phyloP scores from a whole-genome alignment of 1,140 invertebrate species.

The Homarus americanus region DNA sequence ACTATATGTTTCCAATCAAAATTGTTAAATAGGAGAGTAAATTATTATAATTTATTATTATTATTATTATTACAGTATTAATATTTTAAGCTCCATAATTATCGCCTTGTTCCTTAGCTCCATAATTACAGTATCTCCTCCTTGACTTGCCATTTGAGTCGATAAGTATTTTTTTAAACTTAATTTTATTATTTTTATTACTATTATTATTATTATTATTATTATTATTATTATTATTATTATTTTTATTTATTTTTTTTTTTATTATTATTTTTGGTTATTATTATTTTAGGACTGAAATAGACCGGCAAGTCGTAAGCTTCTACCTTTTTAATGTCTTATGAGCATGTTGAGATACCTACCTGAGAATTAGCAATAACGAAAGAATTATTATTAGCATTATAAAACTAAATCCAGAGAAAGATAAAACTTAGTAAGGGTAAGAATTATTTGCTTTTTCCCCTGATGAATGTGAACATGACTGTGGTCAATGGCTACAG shows the following conservation, averaged over 20 bases:
- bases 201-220: too few species aligned
- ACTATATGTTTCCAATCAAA: too few species aligned
- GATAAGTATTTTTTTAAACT: too few species aligned
- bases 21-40: too few species aligned
- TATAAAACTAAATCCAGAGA: not conserved
- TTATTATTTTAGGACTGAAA: not conserved
- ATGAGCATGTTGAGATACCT: conserved; percentile 6
- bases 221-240: too few species aligned
- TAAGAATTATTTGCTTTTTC: not conserved
- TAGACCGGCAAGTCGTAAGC: not conserved
- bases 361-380: conserved; percentile 39
- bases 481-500: not conserved
- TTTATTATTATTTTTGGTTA: too few species aligned
- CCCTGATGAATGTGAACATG: not conserved
- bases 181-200: too few species aligned
- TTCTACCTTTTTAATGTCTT: not conserved
- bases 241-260: too few species aligned
- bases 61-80: too few species aligned
- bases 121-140: too few species aligned
- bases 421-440: not conserved
- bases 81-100: not conserved
- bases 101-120: not conserved
- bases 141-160: not conserved
- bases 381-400: not conserved
- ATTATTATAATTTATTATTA: not conserved